A percentile compares a stretch with the other conserved stretches of the same genome.
Conservation (phyloP, 1,140 invertebrate species). For the Pseudomyrmex pallidus region DNA sequence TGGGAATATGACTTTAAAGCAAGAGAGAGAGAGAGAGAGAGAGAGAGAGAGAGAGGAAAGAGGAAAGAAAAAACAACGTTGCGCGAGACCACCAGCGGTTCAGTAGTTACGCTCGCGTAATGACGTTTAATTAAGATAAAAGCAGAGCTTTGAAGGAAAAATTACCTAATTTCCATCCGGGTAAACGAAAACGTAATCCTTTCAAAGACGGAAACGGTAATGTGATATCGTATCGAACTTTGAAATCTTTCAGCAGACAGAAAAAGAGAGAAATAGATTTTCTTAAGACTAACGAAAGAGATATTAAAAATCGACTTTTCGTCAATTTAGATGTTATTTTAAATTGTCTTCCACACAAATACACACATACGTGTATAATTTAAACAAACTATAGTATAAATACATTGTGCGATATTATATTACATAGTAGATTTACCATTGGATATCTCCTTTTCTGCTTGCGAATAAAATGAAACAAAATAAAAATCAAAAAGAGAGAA, state of each 20-base stretch:
- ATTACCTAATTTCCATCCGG: conserved; percentile 45
- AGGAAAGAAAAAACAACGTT: conserved; percentile 26
- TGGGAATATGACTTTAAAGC: conserved; percentile 41
- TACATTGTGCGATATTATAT: no score
- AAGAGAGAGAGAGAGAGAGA: background rate
- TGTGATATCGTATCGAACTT: background rate
- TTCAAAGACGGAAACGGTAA: background rate
- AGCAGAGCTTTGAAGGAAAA: conserved; percentile 61
- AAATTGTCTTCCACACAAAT: background rate
- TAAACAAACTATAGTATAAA: no score
- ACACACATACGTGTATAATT: no score
- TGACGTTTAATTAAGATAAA: conserved; percentile 75
- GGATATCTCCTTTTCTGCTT: no score
- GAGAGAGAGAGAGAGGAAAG: background rate
- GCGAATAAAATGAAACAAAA: no score
- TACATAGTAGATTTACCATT: no score
- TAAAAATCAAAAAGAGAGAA: background rate
- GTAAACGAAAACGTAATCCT: conserved; percentile 15
- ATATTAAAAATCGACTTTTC: background rate
- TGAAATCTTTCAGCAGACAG: background rate
- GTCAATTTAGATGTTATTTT: background rate
- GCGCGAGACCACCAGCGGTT: conserved; percentile 15
- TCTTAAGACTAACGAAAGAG: background rate
- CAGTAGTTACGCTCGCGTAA: conserved; percentile 44
- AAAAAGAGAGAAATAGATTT: background rate